Evolutionary conservation across 2,888 invertebrate species (phyloP).

Genomic region (Ischnura elegans): DNA sequence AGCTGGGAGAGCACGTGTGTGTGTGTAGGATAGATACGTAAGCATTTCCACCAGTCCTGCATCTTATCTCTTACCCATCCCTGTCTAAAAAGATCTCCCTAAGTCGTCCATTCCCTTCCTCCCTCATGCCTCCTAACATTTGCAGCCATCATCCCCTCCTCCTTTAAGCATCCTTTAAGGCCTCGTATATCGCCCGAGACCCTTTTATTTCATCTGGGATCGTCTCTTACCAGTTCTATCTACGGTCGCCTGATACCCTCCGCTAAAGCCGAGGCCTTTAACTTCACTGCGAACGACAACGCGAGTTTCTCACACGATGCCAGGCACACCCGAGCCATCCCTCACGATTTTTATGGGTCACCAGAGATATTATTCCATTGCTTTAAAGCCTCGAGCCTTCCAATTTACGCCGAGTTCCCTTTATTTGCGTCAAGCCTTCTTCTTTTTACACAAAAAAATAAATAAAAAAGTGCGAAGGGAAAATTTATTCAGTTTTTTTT

Average conservation of each 20-base stretch:
- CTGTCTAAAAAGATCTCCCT: too few relatives aligned
- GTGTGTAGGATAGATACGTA: not conserved
- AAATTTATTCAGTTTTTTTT: not conserved
- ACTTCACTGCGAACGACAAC: not conserved
- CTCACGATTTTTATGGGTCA: slow-evolving; percentile 21
- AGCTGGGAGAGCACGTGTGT: too few relatives aligned
- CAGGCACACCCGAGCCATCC: not conserved
- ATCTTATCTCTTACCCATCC: not conserved
- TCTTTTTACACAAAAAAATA: not conserved
- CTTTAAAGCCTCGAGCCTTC: not conserved
- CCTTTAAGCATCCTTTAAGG: not conserved
- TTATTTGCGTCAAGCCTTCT: not conserved
- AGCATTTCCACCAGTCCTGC: not conserved
- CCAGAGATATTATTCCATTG: not conserved
- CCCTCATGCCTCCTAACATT: not conserved
- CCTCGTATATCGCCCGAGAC: not conserved
- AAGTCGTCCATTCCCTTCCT: not conserved
- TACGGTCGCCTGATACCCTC: not conserved
- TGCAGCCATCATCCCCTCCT: not conserved
- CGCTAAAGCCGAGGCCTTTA: not conserved
- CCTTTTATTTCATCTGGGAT: slow-evolving; percentile 29
- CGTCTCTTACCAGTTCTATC: not conserved
- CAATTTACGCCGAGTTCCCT: not conserved
- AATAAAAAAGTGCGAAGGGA: not conserved
- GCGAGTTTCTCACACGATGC: not conserved